Conservation (phyloP, 2,113 vertebrate species). For the Rhabdornis inornatus region DNA sequence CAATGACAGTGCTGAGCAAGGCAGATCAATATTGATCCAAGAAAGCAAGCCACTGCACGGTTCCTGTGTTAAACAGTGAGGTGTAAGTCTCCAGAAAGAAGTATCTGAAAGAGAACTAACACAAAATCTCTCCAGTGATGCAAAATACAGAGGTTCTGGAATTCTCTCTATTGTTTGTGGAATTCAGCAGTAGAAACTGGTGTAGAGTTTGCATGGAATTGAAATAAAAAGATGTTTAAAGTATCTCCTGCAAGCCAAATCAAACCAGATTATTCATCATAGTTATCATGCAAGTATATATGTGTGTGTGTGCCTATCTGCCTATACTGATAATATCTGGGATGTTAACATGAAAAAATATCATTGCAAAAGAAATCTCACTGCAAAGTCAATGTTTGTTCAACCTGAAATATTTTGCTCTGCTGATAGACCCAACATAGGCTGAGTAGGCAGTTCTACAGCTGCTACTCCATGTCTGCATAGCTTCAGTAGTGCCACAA, state of each 20-base stretch:
- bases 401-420: background rate
- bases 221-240: background rate
- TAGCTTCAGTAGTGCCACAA: background rate
- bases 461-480: background rate
- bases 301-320: background rate
- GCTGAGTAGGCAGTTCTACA: background rate
- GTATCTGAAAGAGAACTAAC: background rate
- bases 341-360: background rate
- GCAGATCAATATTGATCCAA: background rate
- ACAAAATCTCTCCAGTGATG: background rate
- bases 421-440: background rate
- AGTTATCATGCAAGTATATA: background rate
- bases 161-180: background rate
- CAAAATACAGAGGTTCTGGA: background rate
- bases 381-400: background rate
- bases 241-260: background rate
- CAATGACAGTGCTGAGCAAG: background rate
- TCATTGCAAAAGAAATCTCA: background rate
- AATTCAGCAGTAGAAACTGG: background rate
- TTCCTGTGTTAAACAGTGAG: background rate
- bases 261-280: background rate
- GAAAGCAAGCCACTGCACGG: background rate
- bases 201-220: background rate
- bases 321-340: background rate
- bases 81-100: background rate